Evolutionary conservation across 2,888 invertebrate genomes (phyloP).

Genomic region (Epistrophella euchroma): DNA sequence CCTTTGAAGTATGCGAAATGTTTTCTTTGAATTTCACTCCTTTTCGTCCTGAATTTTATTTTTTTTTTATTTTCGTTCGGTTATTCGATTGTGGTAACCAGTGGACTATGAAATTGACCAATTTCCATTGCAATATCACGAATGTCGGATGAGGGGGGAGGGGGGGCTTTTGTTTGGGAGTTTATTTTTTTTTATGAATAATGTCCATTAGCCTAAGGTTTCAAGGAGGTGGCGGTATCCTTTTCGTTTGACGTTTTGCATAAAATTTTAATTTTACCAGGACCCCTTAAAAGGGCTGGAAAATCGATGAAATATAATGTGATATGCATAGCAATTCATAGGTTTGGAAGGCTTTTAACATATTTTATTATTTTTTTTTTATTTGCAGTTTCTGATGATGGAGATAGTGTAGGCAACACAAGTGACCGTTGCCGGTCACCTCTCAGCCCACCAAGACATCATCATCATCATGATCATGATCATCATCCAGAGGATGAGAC

Average conservation of each 20-base stretch:
- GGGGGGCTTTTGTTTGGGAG: not conserved
- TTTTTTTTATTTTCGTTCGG: conserved; percentile 1
- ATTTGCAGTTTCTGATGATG: conserved; percentile 82
- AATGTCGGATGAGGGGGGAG: conserved; percentile 3
- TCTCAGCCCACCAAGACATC: conserved; percentile 79
- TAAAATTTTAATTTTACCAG: conserved; percentile 65
- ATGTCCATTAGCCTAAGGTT: conserved; percentile 61
- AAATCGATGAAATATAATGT: conserved; percentile 76
- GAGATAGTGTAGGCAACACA: conserved; percentile 82
- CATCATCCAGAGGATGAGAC: conserved; percentile 79
- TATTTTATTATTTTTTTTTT: conserved; percentile 38
- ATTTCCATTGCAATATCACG: conserved; percentile 68
- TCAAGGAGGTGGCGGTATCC: conserved; percentile 18
- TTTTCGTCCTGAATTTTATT: conserved; percentile 50
- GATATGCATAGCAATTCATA: conserved; percentile 68
- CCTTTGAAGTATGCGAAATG: conserved; percentile 73
- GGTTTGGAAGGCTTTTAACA: not conserved
- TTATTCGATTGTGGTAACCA: conserved; percentile 77
- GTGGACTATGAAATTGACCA: conserved; percentile 83
- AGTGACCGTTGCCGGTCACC: conserved; percentile 83
- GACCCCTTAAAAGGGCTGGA: conserved; percentile 71
- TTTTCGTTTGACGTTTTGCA: conserved; percentile 61
- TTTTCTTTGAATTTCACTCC: conserved; percentile 73
- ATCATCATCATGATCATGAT: conserved; percentile 43
- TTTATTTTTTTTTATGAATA: conserved; percentile 62